These are phyloP conservation scores for Sebastes melanostomus DNA, from an alignment of 2,797 vertebrate genomes.

Conservation along the genomic window DNA sequence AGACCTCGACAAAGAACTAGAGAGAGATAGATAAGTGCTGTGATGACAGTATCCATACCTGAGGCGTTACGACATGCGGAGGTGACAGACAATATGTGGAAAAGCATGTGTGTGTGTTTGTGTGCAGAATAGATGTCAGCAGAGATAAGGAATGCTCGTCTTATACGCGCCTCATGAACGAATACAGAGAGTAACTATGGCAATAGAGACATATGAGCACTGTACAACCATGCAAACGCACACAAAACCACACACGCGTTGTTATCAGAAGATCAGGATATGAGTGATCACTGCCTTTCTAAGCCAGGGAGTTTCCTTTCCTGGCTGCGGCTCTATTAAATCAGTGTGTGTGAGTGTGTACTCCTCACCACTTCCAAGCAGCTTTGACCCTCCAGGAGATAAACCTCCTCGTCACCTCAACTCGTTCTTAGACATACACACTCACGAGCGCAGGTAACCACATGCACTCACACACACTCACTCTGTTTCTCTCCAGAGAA, in stretches of 20 bases:
- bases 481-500: background rate
- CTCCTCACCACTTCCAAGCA: constrained; percentile 20
- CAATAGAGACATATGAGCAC: constrained; percentile 17
- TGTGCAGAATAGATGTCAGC: constrained; percentile 2
- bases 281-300: constrained; percentile 53
- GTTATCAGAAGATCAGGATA: constrained; percentile 64
- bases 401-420: constrained; percentile 30
- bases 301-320: constrained; percentile 67
- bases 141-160: constrained; percentile 13
- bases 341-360: background rate
- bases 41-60: constrained; percentile 66
- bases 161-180: background rate
- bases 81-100: constrained; percentile 47
- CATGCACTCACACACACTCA: constrained; percentile 1
- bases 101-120: constrained; percentile 9
- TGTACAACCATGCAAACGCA: background rate
- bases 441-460: background rate
- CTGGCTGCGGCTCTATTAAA: constrained; percentile 23
- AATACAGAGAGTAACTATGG: constrained; percentile 43
- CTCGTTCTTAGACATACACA: constrained; percentile 30
- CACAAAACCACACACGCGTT: constrained; percentile 11
- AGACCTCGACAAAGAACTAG: constrained; percentile 26
- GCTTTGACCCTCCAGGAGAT: constrained; percentile 21
- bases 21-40: background rate
- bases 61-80: constrained; percentile 46